These are phyloP conservation scores for Holcopasites calliopsidis DNA, from an alignment of 1,140 invertebrate genomes.

Conservation along the genomic window DNA sequence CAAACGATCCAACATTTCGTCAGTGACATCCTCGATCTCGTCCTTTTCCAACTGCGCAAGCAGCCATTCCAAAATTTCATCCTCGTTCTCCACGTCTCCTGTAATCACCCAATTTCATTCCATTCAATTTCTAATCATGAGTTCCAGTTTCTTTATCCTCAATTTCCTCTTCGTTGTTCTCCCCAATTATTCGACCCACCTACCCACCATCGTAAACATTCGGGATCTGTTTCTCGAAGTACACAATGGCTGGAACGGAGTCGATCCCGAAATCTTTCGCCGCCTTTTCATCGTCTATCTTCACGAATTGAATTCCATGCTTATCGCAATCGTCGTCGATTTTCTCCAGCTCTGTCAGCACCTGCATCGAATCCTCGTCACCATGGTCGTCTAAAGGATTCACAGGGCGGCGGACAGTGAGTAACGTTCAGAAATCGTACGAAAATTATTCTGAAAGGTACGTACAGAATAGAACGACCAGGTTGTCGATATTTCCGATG, in stretches of 20 bases:
- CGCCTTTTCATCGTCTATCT: constrained; percentile 92
- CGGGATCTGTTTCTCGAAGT: constrained; percentile 95
- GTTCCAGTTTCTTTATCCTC: not conserved
- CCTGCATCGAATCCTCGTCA: constrained; percentile 91
- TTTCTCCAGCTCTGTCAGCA: constrained; percentile 92
- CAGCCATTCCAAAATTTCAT: constrained; percentile 94
- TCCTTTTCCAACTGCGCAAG: constrained; percentile 92
- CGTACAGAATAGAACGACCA: constrained; percentile 96
- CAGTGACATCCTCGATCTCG: constrained; percentile 97
- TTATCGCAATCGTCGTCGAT: constrained; percentile 96
- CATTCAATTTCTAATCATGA: not conserved
- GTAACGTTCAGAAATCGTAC: not conserved
- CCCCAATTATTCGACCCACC: constrained; percentile 7
- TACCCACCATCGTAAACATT: constrained; percentile 92
- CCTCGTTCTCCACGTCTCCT: constrained; percentile 94
- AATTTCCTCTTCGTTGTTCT: not conserved
- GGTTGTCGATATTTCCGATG: constrained; percentile 93
- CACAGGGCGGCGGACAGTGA: constrained; percentile 50
- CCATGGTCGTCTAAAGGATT: constrained; percentile 87
- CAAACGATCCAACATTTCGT: constrained; percentile 94
- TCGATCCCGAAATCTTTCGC: constrained; percentile 93
- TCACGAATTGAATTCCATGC: constrained; percentile 95
- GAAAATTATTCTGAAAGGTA: constrained; percentile 59
- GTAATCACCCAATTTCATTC: constrained; percentile 50
- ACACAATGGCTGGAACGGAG: constrained; percentile 91